Evolutionary conservation across 1,140 invertebrate genomes (phyloP), one percentile per base, ranked within the genome.

Genomic region (Heliconius hewitsoni): DNA sequence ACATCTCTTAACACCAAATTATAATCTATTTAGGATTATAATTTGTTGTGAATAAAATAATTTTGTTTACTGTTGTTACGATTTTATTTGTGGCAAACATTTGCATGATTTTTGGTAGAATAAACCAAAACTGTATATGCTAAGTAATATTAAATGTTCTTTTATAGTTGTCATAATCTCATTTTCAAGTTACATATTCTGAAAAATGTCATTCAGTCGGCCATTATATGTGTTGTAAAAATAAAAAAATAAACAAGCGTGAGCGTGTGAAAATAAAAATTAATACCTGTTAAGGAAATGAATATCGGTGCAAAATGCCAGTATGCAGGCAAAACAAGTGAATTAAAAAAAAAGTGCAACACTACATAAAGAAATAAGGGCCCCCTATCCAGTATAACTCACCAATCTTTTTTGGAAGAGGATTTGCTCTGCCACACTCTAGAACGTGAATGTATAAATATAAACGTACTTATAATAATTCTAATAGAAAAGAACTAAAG

Each of bases 341-440:
- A 57, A 23, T 27, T 8, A 6, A 23, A 57, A 19, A 52, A 46
- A 46, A 46, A 52, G 18, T 52, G 18, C 50, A 52, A 52, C 19
- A 52, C 6, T 52, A 52, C 50, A 52, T 0, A 13, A n/a, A 23
- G 23, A 60, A 60, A 23, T 27, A 66, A 66, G 60, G 60, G n/a
- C 55, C 60, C n/a, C 0, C 60, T 57, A 23, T 66, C 60, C 27
- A 83, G 72, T 84, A 39, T 71, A 84, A 94, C 93, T 94, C 90
- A 93, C 92, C 91, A 80, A 93, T 85, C 86, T 93, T 94, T 89
- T 90, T 93, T 90, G 93, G 91, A 82, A 93, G 88, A 84, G 86
- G 91, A 85, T 94, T 94, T 87, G 90, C 91, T 89, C 91, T 91
- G 87, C 93, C 93, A 86, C 93, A 94, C 81, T 89, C 93, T 94